phyloP scores from a whole-genome alignment of 2,113 vertebrate species.

The Gambusia affinis region DNA sequence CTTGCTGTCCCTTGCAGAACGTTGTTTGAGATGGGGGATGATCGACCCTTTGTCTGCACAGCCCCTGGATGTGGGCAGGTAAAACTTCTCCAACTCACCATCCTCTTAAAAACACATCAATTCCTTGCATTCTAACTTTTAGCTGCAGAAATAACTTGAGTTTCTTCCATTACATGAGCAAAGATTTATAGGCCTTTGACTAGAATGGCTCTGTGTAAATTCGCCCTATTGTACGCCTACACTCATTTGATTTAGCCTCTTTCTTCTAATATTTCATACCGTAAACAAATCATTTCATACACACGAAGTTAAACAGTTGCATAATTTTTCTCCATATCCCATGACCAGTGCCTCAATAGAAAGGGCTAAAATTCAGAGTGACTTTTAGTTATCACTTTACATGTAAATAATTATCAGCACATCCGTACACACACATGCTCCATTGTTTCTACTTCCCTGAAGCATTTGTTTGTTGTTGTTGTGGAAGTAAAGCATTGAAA shows the following conservation, averaged over 20 bases:
- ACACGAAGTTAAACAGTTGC: too few species aligned
- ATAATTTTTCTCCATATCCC: too few species aligned
- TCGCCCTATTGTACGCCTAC: neutral
- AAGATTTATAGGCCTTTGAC: neutral
- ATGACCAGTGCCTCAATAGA: neutral
- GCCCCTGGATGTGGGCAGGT: constrained; percentile 97
- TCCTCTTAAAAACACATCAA: neutral
- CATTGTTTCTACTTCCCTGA: too few species aligned
- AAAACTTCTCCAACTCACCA: constrained; percentile 50
- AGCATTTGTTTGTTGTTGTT: too few species aligned
- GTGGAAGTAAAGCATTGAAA: too few species aligned
- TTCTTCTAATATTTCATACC: too few species aligned
- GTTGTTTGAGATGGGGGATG: constrained; percentile 90
- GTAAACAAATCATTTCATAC: too few species aligned
- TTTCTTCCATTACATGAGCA: neutral
- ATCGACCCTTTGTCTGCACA: constrained; percentile 94
- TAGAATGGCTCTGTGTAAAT: neutral
- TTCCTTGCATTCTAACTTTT: neutral
- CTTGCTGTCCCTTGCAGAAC: constrained; percentile 46
- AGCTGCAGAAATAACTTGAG: neutral
- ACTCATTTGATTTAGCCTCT: neutral
- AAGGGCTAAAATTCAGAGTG: neutral
- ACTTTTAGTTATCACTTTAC: too few species aligned
- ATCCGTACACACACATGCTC: too few species aligned
- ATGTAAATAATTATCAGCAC: too few species aligned